Evolutionary conservation across 2,797 vertebrate species (phyloP), one percentile per base, ranked within the genome.

Genomic region (Kryptopterus vitreolus): DNA sequence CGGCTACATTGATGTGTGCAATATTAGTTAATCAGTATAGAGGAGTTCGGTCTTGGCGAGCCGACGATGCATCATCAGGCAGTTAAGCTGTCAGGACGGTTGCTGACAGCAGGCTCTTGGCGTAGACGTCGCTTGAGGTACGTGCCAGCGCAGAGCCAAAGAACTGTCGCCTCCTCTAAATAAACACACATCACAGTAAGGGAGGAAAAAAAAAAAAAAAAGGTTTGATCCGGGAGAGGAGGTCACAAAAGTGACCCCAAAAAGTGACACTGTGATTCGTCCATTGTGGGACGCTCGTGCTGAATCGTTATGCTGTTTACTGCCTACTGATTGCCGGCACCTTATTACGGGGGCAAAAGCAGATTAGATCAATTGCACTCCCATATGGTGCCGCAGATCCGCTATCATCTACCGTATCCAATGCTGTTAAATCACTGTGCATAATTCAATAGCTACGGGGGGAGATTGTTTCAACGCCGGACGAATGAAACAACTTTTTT

Each of bases 1-100:
- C 65, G 15, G 53, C 65, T 43, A 69, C 78, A 77, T 53, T 46
- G 35, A 74, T 83, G 68, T 81, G 81, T 38, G 76, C 68, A 70
- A 65, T 81, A 79, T 81, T 73, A 59, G 62, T 66, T 77, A 72
- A 83, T 86, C 85, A 77, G 81, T 77, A 79, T 63, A 59, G 79
- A 83, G 73, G 68, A 74, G 76, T 72, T 80, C 13, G 57, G 55
- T 58, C 73, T 81, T 84, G 82, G 82, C 80, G 81, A 77, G 77
- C 55, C 63, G 58, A 38, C 57, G n/a, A 80, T 78, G 72, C 83
- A 50, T 84, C 79, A 80, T 79, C 79, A 72, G 33, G 48, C 80
- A 81, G 79, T 79, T 79, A 73, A 63, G 79, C 82, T 78, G 68
- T 70, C 61, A 18, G 38, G 24, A 62, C 35, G 24, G 66, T 31